Evolutionary conservation across 30 jellyfish, hydroid and myxozoan species (phyloP).

Genomic region (Mastigias papua): DNA sequence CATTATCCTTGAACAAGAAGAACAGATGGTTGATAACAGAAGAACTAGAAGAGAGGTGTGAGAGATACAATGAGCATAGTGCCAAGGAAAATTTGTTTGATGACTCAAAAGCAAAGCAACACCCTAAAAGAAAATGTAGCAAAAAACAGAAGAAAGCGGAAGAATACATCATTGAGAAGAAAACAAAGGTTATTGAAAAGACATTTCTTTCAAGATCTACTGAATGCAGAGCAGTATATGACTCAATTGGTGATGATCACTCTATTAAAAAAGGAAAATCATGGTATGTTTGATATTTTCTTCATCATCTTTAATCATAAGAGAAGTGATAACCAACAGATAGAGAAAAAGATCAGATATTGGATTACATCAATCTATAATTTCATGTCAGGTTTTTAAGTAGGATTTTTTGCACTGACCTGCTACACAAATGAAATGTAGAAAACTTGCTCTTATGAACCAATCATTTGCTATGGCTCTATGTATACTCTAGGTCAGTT

Average conservation of each 20-base stretch:
- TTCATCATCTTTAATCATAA: neutral
- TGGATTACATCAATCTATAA: too few species aligned
- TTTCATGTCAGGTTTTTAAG: too few species aligned
- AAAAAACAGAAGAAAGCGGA: neutral
- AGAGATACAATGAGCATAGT: neutral
- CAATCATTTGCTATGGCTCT: too few species aligned
- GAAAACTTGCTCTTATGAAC: too few species aligned
- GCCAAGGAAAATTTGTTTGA: neutral
- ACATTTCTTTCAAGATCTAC: neutral
- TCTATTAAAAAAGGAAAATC: neutral
- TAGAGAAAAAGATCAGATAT: too few species aligned
- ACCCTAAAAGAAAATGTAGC: neutral
- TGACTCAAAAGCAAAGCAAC: neutral
- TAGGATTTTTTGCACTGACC: too few species aligned
- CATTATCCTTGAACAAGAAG: conserved; percentile 5
- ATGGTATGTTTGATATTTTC: neutral
- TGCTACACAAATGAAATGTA: too few species aligned
- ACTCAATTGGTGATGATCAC: neutral
- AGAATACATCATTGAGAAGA: neutral
- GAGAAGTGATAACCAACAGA: too few species aligned
- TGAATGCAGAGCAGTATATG: conserved; percentile 1
- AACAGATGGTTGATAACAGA: conserved; percentile 33
- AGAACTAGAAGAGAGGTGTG: neutral
- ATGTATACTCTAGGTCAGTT: too few species aligned
- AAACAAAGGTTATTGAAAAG: conserved; percentile 14